Evolutionary conservation across 2,113 vertebrate genomes (phyloP).

Genomic region (Amblyopsis rosae): DNA sequence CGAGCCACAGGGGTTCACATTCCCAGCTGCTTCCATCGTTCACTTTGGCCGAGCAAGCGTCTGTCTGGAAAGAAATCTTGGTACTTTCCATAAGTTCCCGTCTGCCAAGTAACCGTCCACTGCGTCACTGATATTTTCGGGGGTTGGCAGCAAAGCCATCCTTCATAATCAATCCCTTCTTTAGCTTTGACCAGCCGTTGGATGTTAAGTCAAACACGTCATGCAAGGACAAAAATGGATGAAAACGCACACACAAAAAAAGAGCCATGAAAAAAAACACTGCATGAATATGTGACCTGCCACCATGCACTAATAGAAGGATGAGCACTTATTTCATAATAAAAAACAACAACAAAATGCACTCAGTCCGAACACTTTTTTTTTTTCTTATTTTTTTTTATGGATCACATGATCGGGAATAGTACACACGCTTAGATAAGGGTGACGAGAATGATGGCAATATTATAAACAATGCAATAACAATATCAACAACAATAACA

Average conservation of each 20-base stretch:
- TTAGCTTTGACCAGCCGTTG: too few species aligned
- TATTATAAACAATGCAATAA: slow-evolving; percentile 68
- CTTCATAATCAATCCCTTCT: too few species aligned
- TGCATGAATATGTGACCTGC: slow-evolving; percentile 41
- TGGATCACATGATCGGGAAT: slow-evolving; percentile 54
- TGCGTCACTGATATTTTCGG: too few species aligned
- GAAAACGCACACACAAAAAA: slow-evolving; percentile 44
- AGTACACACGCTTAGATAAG: slow-evolving; percentile 34
- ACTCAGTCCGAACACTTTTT: slow-evolving; percentile 37
- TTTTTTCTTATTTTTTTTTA: slow-evolving; percentile 29
- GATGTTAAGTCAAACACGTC: too few species aligned
- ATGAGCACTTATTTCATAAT: slow-evolving; percentile 38
- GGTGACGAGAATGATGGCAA: slow-evolving; percentile 44
- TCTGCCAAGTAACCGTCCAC: too few species aligned
- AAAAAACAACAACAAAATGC: slow-evolving; percentile 24
- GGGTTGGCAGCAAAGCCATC: too few species aligned
- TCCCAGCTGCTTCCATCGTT: too few species aligned
- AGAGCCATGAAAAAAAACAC: slow-evolving; percentile 31
- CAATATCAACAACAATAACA: slow-evolving; percentile 64
- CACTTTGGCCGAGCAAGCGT: too few species aligned
- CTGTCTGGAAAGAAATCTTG: too few species aligned
- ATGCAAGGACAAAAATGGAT: too few species aligned
- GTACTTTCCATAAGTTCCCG: too few species aligned
- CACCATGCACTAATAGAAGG: slow-evolving; percentile 68
- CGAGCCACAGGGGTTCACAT: too few species aligned